Percentiles rank a stretch among this genome's conserved stretches.
These are phyloP conservation scores for Isurus oxyrinchus DNA, from an alignment of 2,113 vertebrate species.

Conservation along the genomic window DNA sequence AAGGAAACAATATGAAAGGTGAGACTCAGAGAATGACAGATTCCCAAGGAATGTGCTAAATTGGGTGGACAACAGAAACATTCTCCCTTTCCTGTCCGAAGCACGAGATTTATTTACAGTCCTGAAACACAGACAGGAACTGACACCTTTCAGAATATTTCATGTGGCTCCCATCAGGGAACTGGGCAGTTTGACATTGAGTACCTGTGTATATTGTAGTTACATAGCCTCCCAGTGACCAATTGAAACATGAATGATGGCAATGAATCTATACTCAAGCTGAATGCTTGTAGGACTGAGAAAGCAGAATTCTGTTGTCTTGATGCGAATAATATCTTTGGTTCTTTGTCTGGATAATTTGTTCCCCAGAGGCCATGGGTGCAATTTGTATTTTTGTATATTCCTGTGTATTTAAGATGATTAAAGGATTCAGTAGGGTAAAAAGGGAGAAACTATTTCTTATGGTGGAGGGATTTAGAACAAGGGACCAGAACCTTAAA, in stretches of 20 bases:
- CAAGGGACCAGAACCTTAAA: neutral
- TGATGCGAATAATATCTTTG: neutral
- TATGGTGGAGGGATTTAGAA: neutral
- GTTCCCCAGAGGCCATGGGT: neutral
- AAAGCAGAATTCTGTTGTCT: neutral
- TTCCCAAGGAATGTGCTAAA: neutral
- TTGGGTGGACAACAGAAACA: neutral
- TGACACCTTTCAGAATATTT: neutral
- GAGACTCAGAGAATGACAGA: constrained; percentile 45
- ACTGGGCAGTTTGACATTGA: neutral
- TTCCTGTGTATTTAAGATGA: neutral
- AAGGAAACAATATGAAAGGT: constrained; percentile 66
- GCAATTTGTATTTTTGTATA: neutral
- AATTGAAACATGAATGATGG: too few species aligned
- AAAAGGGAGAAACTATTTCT: neutral
- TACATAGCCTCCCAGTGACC: neutral
- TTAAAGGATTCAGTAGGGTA: neutral
- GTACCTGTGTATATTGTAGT: neutral
- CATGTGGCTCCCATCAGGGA: neutral
- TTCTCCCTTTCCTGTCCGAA: neutral
- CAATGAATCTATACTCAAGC: neutral
- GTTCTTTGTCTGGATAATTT: neutral
- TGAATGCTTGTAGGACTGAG: neutral
- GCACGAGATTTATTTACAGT: neutral
- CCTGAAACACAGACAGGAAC: neutral